Evolutionary conservation across 2,113 vertebrate genomes (phyloP), one percentile per base, ranked within the genome.

Genomic region (Ceratotherium simum): DNA sequence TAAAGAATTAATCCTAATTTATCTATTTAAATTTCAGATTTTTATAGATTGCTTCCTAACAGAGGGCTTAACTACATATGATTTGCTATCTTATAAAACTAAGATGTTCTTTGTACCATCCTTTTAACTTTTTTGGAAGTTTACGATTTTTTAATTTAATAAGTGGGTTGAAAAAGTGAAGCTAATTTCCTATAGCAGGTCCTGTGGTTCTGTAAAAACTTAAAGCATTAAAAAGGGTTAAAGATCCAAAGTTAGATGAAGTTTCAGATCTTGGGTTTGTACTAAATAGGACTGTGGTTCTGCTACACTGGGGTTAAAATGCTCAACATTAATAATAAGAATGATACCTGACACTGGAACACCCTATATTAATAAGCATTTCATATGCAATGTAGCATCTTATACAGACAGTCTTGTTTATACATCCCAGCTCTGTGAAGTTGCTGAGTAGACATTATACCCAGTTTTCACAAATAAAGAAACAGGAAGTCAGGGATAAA

Each of bases 31-130:
- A 76, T 69, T 96, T 86, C 23, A 64, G 64, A 81, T 48, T 75
- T 89, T 73, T 75, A 94, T 76, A 96, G 36, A 79, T 31, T 54
- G 16, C 5, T 92, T 91, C 46, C 88, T 94, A 83, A 60, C 89
- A 92, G 13, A 80, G n/a, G 33, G 60, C 27, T 85, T 62, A 76
- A 76, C 20, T 90, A 23, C 29, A 69, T 58, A 75, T 3, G 4
- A 56, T 58, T 69, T 78, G 54, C 42, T 54, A 73, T 75, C 46
- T 96, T 86, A 90, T 92, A 65, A 96, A 94, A 58, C 33, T 84
- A 62, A 80, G 29, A 36, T 90, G 33, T 89, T 93, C 51, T 92
- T 88, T 31, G 4, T 73, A 73, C 54, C 64, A 78, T 60, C 81
- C 79, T 90, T 67, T 48, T 83, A 90, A 75, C 3, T 81, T 80